Percentiles rank a stretch among this genome's conserved stretches.
Evolutionary conservation across 2,113 vertebrate genomes (phyloP).

Genomic region (Salvator merianae): DNA sequence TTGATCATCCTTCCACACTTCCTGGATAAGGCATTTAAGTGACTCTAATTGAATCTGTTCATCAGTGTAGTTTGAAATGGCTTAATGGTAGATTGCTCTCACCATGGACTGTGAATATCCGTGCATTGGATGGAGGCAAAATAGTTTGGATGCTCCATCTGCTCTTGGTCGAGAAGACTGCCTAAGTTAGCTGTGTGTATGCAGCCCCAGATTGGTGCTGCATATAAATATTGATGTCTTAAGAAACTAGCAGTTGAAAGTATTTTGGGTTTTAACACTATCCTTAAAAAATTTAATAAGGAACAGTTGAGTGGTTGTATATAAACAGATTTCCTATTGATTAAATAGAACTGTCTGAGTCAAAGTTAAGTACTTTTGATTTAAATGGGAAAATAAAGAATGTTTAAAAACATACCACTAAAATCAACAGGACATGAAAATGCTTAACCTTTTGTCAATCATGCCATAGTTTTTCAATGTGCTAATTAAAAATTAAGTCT

Average conservation of each 20-base stretch:
- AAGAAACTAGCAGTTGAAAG: neutral
- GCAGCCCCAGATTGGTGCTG: too few relatives aligned
- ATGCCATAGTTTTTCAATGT: neutral
- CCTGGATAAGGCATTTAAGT: neutral
- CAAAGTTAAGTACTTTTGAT: neutral
- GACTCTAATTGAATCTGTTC: neutral
- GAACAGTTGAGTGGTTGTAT: neutral
- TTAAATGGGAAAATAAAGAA: neutral
- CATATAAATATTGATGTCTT: neutral
- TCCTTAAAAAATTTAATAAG: neutral
- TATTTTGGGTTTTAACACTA: neutral
- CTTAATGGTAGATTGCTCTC: too few relatives aligned
- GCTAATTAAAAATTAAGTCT: constrained; percentile 16
- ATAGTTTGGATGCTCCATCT: too few relatives aligned
- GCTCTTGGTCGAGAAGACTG: too few relatives aligned
- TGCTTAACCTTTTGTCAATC: neutral
- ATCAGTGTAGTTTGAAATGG: too few relatives aligned
- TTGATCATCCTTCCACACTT: neutral
- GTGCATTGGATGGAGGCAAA: too few relatives aligned
- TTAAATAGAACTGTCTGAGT: neutral
- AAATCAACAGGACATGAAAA: neutral
- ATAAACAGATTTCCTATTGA: neutral
- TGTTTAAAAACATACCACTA: neutral
- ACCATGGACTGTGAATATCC: too few relatives aligned
- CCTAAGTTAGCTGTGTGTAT: too few relatives aligned